Conservation (phyloP, 2,113 vertebrate species). For the Bombycilla garrulus region DNA sequence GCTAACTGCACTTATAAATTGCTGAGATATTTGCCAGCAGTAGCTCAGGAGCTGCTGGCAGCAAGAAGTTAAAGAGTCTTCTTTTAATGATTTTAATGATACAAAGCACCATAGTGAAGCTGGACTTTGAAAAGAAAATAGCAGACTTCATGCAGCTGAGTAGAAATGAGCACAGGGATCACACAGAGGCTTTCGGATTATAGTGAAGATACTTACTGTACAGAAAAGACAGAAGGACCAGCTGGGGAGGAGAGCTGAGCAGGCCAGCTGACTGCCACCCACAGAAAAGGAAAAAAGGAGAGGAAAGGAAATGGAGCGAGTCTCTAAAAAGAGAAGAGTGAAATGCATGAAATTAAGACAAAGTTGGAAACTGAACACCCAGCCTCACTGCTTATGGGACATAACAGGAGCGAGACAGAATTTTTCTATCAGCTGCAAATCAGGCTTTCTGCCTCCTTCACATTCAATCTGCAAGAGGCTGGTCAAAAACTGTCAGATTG, state of each 20-base stretch:
- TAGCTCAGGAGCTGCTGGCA: not conserved
- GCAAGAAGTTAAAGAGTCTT: not conserved
- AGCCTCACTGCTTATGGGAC: not conserved
- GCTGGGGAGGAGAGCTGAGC: slow-evolving; percentile 43
- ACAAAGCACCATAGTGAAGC: not conserved
- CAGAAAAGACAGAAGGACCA: slow-evolving; percentile 43
- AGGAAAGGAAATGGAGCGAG: slow-evolving; percentile 15
- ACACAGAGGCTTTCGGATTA: not conserved
- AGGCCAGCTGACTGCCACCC: slow-evolving; percentile 27
- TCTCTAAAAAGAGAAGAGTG: slow-evolving; percentile 46
- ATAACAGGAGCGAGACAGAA: not conserved
- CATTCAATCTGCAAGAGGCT: not conserved
- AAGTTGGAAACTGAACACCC: not conserved
- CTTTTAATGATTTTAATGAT: not conserved
- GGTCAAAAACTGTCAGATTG: slow-evolving; percentile 21
- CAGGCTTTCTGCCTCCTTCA: not conserved
- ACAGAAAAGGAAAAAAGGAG: slow-evolving; percentile 18
- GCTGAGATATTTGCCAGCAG: not conserved
- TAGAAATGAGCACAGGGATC: not conserved
- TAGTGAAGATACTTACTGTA: slow-evolving; percentile 62
- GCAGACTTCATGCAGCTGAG: not conserved
- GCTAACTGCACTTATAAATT: not conserved
- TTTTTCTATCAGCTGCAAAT: not conserved
- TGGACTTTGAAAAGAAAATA: not conserved
- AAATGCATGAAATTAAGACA: slow-evolving; percentile 5